Conservation (phyloP, 2,888 invertebrate genomes). For the Onthophagus sagittarius region DNA sequence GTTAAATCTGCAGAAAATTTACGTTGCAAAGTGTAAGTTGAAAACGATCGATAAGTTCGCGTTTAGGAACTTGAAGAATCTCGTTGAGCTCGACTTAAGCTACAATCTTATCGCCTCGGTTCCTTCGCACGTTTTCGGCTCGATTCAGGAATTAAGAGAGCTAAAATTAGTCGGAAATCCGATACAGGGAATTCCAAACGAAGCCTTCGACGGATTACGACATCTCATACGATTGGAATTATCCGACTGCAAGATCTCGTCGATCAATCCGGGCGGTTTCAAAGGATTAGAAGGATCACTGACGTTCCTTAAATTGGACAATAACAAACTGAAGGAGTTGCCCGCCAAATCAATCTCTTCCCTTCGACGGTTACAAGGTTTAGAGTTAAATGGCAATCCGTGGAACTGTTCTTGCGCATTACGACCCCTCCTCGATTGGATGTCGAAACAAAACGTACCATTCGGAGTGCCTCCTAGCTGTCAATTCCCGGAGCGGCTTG, state of each 20-base stretch:
- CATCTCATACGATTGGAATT: conserved; percentile 71
- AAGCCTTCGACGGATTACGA: conserved; percentile 63
- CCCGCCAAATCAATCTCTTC: conserved; percentile 64
- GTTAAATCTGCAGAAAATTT: conserved; percentile 76
- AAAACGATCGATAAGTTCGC: conserved; percentile 67
- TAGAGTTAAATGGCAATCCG: conserved; percentile 74
- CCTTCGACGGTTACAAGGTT: conserved; percentile 65
- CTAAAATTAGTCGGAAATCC: conserved; percentile 73
- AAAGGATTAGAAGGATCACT: conserved; percentile 67
- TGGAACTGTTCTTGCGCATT: conserved; percentile 80
- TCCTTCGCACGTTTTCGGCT: conserved; percentile 70
- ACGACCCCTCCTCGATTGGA: conserved; percentile 73
- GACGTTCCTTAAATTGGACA: conserved; percentile 74
- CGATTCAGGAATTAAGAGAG: conserved; percentile 70
- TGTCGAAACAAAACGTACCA: conserved; percentile 73
- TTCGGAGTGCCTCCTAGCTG: conserved; percentile 69
- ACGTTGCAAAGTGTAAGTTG: conserved; percentile 67
- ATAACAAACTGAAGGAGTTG: conserved; percentile 67
- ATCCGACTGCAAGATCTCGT: conserved; percentile 66
- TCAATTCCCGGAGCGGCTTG: conserved; percentile 60
- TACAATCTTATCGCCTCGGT: conserved; percentile 64
- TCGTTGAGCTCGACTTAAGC: conserved; percentile 78
- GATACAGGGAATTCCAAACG: conserved; percentile 64
- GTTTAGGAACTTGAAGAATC: conserved; percentile 73
- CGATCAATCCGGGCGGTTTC: conserved; percentile 69